Evolutionary conservation across 2,113 vertebrate species (phyloP).

Genomic region (Nothobranchius kuhntae): DNA sequence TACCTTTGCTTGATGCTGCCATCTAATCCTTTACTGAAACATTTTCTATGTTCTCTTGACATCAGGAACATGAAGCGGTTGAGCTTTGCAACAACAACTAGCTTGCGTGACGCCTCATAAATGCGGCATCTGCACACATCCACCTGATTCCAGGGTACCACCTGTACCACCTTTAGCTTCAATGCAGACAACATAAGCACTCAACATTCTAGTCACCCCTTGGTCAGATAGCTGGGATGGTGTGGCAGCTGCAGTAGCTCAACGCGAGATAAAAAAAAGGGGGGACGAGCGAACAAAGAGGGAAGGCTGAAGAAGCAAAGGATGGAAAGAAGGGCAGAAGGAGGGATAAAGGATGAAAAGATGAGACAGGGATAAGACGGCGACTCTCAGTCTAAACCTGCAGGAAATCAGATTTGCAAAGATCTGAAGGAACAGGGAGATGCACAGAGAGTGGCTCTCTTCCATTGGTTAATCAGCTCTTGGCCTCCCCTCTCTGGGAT

Average conservation of each 20-base stretch:
- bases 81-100: not conserved
- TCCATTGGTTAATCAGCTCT: conserved; percentile 45
- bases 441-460: conserved; percentile 3
- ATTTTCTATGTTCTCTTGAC: not conserved
- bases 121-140: not conserved
- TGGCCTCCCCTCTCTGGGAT: conserved; percentile 32
- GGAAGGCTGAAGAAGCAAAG: not conserved
- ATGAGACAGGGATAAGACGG: conserved; percentile 55
- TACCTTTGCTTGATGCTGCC: not conserved
- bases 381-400: conserved; percentile 41
- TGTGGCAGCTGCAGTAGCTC: conserved; percentile 30
- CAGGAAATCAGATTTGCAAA: conserved; percentile 55
- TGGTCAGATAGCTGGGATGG: conserved; percentile 34
- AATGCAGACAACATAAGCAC: not conserved
- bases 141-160: not conserved
- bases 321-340: not conserved
- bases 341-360: conserved; percentile 30
- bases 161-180: not conserved
- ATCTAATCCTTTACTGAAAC: not conserved
- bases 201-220: not conserved
- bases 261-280: not conserved
- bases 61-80: not conserved
- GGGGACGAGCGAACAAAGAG: not conserved
- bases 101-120: not conserved
- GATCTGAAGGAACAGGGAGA: conserved; percentile 37